Evolutionary conservation across 2,113 vertebrate species (phyloP), one percentile per base, ranked within the genome.

Genomic region (Labeo rohita): DNA sequence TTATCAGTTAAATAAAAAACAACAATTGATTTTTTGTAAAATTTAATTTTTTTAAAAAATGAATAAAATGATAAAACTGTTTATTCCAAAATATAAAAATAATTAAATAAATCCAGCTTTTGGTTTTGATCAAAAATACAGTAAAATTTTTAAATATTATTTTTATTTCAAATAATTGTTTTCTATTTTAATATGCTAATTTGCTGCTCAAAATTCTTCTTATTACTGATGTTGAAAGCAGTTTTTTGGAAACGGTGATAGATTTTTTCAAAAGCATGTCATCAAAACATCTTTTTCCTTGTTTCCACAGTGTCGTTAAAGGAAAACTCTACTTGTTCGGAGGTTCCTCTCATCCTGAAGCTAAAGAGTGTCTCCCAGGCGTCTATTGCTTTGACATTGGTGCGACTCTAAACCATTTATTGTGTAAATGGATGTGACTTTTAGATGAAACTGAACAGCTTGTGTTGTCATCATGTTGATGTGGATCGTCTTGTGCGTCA

Each of bases 261-360:
- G 8, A 59, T 59, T 59, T 21, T 59, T 59, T 36, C 28, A 68
- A 8, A 70, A 68, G 28, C 36, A 6, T 13, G 36, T 36, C 3
- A 43, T 72, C 8, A 8, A 56, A 39, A 45, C 3, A 77, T n/a
- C n/a, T 34, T 36, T 50, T 8, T 77, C 18, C n/a, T 47, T 82
- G 9, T 13, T 81, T 12, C 82, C 68, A 9, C 77, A 95, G 95
- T 88, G 88, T 94, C 80, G 90, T 91, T 43, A 93, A 93, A 90
- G 90, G 95, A 21, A 95, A 94, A 85, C 86, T 95, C 49, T 92
- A 92, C 86, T 92, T 96, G 83, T 95, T 95, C 89, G 89, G 93
- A 88, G 93, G 93, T 45, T 85, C 80, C 2, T 94, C 92, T 50
- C 49, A 90, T 52, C 78, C 91, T 3, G 84, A 92, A 4, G 90